Evolutionary conservation across 2,888 invertebrate species (phyloP).

Genomic region (Catotricha subobsoleta): DNA sequence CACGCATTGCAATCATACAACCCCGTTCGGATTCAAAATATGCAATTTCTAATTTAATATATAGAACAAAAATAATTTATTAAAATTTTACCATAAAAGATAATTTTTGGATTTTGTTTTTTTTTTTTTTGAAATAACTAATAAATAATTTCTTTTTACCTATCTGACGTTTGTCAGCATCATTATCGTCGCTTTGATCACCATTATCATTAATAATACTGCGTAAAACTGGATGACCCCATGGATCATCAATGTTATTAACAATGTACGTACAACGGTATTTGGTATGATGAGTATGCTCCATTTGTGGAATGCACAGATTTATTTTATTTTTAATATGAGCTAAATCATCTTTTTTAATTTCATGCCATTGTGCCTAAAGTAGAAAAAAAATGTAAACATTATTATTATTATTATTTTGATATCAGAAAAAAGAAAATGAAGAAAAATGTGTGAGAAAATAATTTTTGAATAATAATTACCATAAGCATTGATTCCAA

Average conservation of each 20-base stretch:
- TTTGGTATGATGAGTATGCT: neutral
- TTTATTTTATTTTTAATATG: slow-evolving; percentile 6
- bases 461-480: neutral
- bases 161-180: neutral
- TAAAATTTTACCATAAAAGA: neutral
- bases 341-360: neutral
- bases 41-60: slow-evolving; percentile 25
- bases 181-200: neutral
- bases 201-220: slow-evolving; percentile 7
- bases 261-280: slow-evolving; percentile 9
- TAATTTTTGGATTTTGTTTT: neutral
- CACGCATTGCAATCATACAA: slow-evolving; percentile 37
- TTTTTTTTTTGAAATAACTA: no score
- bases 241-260: slow-evolving; percentile 8
- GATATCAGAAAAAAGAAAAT: neutral
- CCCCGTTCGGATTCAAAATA: slow-evolving; percentile 39
- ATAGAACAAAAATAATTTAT: neutral
- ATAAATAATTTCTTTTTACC: no score
- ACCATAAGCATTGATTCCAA: slow-evolving; percentile 3
- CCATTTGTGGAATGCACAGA: slow-evolving; percentile 4
- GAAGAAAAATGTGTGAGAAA: neutral
- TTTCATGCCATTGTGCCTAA: neutral
- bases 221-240: slow-evolving; percentile 7
- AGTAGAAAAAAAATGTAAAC: neutral
- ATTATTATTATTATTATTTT: neutral